Evolutionary conservation across 1,140 invertebrate species (phyloP).

Genomic region (Helicoverpa armigera): DNA sequence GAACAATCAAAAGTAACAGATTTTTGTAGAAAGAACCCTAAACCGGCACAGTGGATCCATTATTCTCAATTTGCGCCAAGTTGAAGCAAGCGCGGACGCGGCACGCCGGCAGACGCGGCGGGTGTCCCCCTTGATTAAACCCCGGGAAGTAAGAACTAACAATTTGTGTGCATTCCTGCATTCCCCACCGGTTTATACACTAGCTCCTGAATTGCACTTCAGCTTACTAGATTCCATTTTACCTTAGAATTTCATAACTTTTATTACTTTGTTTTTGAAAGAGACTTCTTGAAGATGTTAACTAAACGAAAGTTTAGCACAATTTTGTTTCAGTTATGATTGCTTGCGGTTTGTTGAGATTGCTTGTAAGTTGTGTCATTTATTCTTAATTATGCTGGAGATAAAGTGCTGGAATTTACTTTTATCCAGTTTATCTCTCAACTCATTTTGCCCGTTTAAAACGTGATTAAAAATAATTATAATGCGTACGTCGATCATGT

Average conservation of each 20-base stretch:
- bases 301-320: conserved; percentile 24
- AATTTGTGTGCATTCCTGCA: conserved; percentile 77
- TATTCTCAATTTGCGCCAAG: conserved; percentile 84
- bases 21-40: conserved; percentile 68
- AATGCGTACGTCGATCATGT: neutral
- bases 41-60: conserved; percentile 75
- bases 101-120: conserved; percentile 71
- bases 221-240: conserved; percentile 51
- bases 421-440: no score
- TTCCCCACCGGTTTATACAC: conserved; percentile 57
- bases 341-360: conserved; percentile 30
- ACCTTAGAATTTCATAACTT: conserved; percentile 50
- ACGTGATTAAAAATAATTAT: neutral
- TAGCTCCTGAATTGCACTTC: conserved; percentile 65
- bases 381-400: conserved; percentile 1
- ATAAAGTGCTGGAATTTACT: neutral
- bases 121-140: conserved; percentile 86
- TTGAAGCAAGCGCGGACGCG: conserved; percentile 70
- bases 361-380: neutral
- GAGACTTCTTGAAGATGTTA: conserved; percentile 21
- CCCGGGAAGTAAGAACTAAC: conserved; percentile 78
- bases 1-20: conserved; percentile 59
- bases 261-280: conserved; percentile 49
- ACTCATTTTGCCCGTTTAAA: no score
- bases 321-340: conserved; percentile 33